Percentiles rank a stretch among this genome's conserved stretches.
Conservation (phyloP, 2,888 invertebrate species). For the Crioceris asparagi region DNA sequence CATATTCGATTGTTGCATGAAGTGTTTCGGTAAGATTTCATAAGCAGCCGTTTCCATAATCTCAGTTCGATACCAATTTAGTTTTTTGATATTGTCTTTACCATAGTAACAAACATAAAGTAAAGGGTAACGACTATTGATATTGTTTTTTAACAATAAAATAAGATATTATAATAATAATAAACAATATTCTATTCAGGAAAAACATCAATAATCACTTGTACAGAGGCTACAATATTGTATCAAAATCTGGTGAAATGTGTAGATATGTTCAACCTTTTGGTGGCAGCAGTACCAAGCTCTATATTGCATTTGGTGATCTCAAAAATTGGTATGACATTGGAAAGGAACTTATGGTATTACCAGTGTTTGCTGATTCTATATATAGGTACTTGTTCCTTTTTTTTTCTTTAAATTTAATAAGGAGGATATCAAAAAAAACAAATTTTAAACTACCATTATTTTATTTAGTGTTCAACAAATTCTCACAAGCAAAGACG, state of each 20-base stretch:
- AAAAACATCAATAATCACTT: constrained; percentile 50
- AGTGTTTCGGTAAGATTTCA: constrained; percentile 27
- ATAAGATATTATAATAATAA: constrained; percentile 1
- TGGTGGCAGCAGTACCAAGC: constrained; percentile 3
- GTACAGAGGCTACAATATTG: constrained; percentile 63
- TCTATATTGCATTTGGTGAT: constrained; percentile 53
- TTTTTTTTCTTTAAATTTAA: background rate
- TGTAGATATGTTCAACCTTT: constrained; percentile 13
- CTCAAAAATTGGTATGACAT: constrained; percentile 83
- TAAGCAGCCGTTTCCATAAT: too few relatives aligned
- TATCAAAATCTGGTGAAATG: constrained; percentile 27
- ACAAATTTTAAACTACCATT: background rate
- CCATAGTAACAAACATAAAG: too few relatives aligned
- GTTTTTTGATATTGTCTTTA: too few relatives aligned
- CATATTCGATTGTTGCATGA: constrained; percentile 27
- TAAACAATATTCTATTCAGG: constrained; percentile 12
- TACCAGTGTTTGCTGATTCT: constrained; percentile 62
- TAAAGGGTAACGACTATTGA: too few relatives aligned
- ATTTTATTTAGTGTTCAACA: constrained; percentile 20
- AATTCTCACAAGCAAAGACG: constrained; percentile 11
- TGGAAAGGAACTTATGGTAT: constrained; percentile 63
- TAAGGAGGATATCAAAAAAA: background rate
- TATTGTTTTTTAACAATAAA: background rate
- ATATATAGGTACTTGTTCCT: constrained; percentile 43
- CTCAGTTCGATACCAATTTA: too few relatives aligned